A percentile compares a stretch with the other conserved stretches of the same genome.
Evolutionary conservation across 2,888 invertebrate genomes (phyloP).

Genomic region (Athripsodes cinereus): DNA sequence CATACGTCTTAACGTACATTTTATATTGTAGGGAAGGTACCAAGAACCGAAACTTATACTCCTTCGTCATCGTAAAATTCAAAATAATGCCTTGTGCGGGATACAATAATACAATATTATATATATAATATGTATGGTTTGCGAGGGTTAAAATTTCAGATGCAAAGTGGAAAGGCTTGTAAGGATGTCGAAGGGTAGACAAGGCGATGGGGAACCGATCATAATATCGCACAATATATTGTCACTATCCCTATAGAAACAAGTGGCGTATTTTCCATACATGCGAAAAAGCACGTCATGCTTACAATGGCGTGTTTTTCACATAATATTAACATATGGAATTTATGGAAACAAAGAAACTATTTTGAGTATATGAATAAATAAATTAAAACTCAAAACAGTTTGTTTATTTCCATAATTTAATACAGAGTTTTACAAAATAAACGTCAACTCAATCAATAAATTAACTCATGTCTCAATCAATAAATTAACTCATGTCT

Average conservation of each 20-base stretch:
- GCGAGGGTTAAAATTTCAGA: constrained; percentile 5
- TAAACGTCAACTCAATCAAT: too few relatives aligned
- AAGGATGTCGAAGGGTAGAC: constrained; percentile 18
- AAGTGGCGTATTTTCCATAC: too few relatives aligned
- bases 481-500: too few relatives aligned
- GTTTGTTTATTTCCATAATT: too few relatives aligned
- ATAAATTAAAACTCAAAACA: not conserved
- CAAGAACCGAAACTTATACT: not conserved
- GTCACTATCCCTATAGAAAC: not conserved
- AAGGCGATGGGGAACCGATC: constrained; percentile 21
- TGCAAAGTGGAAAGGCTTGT: constrained; percentile 26
- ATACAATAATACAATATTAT: too few relatives aligned
- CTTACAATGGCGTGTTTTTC: not conserved
- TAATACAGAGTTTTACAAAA: too few relatives aligned
- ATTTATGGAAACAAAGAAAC: not conserved
- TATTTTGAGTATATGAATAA: not conserved
- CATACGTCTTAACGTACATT: not conserved
- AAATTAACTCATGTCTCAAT: too few relatives aligned
- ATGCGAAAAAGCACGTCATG: not conserved
- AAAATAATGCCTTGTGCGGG: not conserved
- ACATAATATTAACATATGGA: not conserved
- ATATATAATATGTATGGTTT: not conserved
- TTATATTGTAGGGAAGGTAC: not conserved
- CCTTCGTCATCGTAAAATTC: not conserved
- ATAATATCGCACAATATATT: constrained; percentile 8